Evolutionary conservation across 64 coral and sea anemone species (phyloP).

Genomic region (Stichodactyla helianthus): DNA sequence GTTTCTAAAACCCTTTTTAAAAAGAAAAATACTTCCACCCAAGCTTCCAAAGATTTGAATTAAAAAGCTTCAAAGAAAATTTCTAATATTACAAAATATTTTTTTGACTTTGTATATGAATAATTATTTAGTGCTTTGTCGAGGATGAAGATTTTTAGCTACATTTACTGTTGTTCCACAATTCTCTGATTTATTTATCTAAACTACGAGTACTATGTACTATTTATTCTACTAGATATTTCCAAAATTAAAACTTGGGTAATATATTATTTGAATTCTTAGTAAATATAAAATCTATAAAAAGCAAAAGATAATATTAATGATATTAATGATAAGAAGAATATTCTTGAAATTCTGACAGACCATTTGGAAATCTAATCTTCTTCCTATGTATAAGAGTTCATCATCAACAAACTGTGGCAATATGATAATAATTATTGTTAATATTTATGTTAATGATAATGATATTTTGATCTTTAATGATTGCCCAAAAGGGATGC

Average conservation of each 20-base stretch:
- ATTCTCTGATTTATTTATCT: slow-evolving; percentile 25
- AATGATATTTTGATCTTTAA: not conserved
- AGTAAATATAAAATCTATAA: slow-evolving; percentile 89
- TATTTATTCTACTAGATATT: slow-evolving; percentile 31
- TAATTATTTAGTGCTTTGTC: not conserved
- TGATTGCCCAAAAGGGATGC: not conserved
- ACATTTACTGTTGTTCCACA: not conserved
- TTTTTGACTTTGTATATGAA: not conserved
- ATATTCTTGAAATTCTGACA: slow-evolving; percentile 23
- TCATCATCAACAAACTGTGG: slow-evolving; percentile 24
- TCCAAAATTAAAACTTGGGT: slow-evolving; percentile 63
- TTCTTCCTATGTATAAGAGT: slow-evolving; percentile 21
- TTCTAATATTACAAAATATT: slow-evolving; percentile 7
- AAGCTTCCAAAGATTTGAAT: not conserved
- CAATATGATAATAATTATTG: slow-evolving; percentile 1
- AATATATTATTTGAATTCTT: slow-evolving; percentile 67
- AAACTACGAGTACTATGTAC: slow-evolving; percentile 28
- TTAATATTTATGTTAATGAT: not conserved
- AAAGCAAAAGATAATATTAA: slow-evolving; percentile 70
- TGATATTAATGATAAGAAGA: slow-evolving; percentile 28
- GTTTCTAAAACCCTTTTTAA: not conserved
- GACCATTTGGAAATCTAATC: slow-evolving; percentile 26
- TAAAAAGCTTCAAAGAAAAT: not conserved
- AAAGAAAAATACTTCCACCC: slow-evolving; percentile 8
- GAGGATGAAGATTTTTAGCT: not conserved